Percentiles rank a stretch among this genome's conserved stretches.
Evolutionary conservation across 2,113 vertebrate genomes (phyloP).

Genomic region (Trematocara macrostoma): DNA sequence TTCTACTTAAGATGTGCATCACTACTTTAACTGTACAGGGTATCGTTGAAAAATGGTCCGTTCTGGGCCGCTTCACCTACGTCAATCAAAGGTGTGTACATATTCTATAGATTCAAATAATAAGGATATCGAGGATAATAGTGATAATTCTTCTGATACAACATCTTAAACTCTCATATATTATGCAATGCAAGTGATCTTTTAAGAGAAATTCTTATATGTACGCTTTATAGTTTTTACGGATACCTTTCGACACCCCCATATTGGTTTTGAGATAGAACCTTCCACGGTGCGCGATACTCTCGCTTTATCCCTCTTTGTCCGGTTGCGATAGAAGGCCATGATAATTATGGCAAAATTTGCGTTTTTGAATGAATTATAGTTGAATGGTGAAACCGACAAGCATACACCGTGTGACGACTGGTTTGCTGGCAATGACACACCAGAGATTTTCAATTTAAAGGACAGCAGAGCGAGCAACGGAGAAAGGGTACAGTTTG

Average conservation of each 20-base stretch:
- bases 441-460: constrained; percentile 64
- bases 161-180: fast-evolving
- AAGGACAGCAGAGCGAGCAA: constrained; percentile 68
- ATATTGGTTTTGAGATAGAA: constrained; percentile 30
- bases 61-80: constrained; percentile 29
- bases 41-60: constrained; percentile 24
- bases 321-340: constrained; percentile 76
- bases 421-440: constrained; percentile 69
- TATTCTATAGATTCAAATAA: not conserved
- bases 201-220: not conserved
- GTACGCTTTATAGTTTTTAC: not conserved
- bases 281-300: constrained; percentile 51
- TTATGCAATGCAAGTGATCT: not conserved
- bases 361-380: constrained; percentile 76
- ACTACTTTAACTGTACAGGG: not conserved
- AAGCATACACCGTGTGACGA: constrained; percentile 63
- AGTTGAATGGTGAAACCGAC: constrained; percentile 69
- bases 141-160: fast-evolving
- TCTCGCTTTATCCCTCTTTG: constrained; percentile 76
- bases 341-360: constrained; percentile 72
- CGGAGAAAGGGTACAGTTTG: constrained; percentile 73
- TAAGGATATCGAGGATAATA: fast-evolving
- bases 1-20: constrained; percentile 12
- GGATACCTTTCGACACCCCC: constrained; percentile 33
- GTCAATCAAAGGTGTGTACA: not conserved